Conservation (phyloP, 2,888 invertebrate species). For the Holacanthella duospinosa region DNA sequence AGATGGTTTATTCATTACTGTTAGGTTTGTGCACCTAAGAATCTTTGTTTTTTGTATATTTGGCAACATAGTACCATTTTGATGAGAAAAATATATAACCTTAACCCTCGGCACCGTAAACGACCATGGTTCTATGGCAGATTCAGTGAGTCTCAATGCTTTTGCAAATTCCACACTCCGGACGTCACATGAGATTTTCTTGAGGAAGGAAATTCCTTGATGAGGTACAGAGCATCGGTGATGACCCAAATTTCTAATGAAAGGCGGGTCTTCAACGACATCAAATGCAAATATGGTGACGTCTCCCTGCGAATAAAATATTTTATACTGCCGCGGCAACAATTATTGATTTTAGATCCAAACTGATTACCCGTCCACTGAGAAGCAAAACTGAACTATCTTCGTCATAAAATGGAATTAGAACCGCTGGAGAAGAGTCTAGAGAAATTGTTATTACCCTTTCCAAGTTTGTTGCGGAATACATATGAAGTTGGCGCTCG, state of each 20-base stretch:
- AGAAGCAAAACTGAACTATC: slow-evolving; percentile 87
- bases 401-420: slow-evolving; percentile 86
- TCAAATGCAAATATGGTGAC: slow-evolving; percentile 87
- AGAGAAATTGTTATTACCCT: slow-evolving; percentile 66
- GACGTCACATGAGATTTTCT: slow-evolving; percentile 79
- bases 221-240: slow-evolving; percentile 71
- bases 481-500: slow-evolving; percentile 73
- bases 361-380: slow-evolving; percentile 66
- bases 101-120: slow-evolving; percentile 94
- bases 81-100: slow-evolving; percentile 50
- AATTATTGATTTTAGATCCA: neutral
- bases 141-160: slow-evolving; percentile 83
- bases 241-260: slow-evolving; percentile 75
- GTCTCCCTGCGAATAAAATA: slow-evolving; percentile 58
- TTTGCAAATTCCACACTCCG: slow-evolving; percentile 83
- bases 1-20: too few species aligned
- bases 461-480: slow-evolving; percentile 60
- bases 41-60: too few species aligned
- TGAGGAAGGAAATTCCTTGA: slow-evolving; percentile 79
- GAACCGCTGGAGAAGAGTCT: slow-evolving; percentile 84
- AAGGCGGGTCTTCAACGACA: slow-evolving; percentile 77
- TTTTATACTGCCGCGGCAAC: neutral
- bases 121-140: slow-evolving; percentile 80
- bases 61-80: too few species aligned
- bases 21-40: too few species aligned